Evolutionary conservation across 2,888 invertebrate genomes (phyloP).

Genomic region (Drepana falcataria): DNA sequence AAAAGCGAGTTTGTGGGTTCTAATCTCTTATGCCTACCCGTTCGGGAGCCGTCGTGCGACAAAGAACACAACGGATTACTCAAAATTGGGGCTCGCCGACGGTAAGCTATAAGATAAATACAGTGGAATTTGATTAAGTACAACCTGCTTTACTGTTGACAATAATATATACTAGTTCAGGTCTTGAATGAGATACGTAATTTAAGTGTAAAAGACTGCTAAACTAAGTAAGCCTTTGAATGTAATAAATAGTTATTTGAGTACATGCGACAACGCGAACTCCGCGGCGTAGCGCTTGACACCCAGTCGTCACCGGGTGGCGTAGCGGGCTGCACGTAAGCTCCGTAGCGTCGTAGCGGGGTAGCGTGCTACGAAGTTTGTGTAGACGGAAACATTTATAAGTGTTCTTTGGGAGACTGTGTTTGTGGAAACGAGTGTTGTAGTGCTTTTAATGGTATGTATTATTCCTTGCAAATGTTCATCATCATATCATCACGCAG

Average conservation of each 20-base stretch:
- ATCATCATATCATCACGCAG: too few relatives aligned
- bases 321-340: conserved; percentile 36
- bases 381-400: not conserved
- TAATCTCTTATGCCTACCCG: too few relatives aligned
- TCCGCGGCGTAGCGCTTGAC: conserved; percentile 10
- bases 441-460: not conserved
- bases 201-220: not conserved
- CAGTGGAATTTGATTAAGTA: too few relatives aligned
- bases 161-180: too few relatives aligned
- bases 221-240: not conserved
- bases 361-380: conserved; percentile 8
- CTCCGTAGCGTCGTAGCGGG: conserved; percentile 11
- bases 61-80: too few relatives aligned
- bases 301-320: conserved; percentile 31
- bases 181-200: too few relatives aligned
- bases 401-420: not conserved
- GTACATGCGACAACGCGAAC: not conserved
- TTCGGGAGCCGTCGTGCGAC: too few relatives aligned
- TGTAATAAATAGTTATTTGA: conserved; percentile 2
- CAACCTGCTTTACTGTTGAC: too few relatives aligned
- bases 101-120: too few relatives aligned
- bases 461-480: not conserved
- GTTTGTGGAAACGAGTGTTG: not conserved
- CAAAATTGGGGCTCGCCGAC: too few relatives aligned
- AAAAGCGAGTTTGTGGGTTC: too few relatives aligned